A percentile compares a stretch with the other conserved stretches of the same genome.
These are phyloP conservation scores for Salvelinus namaycush DNA, from an alignment of 2,113 vertebrate genomes.

Conservation along the genomic window DNA sequence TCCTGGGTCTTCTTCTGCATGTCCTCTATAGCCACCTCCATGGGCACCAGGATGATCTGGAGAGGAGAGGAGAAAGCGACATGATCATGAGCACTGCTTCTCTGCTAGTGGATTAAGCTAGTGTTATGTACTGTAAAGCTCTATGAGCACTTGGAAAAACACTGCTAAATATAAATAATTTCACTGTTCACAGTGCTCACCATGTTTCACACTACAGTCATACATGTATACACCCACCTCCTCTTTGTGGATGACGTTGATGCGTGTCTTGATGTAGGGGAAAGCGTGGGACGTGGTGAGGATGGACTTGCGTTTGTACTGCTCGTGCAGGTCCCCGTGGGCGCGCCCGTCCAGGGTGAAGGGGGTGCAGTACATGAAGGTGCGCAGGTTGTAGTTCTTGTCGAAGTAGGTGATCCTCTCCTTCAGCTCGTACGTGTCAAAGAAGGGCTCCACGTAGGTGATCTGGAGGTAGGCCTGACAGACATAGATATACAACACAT, in stretches of 20 bases:
- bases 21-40: constrained; percentile 92
- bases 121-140: too few species aligned
- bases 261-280: constrained; percentile 90
- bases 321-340: constrained; percentile 85
- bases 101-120: too few species aligned
- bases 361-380: constrained; percentile 91
- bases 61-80: constrained; percentile 3
- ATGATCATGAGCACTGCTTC: not conserved
- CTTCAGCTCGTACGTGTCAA: constrained; percentile 91
- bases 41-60: constrained; percentile 87
- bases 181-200: not conserved
- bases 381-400: constrained; percentile 90
- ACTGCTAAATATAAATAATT: not conserved
- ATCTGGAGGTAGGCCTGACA: constrained; percentile 81
- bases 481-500: not conserved
- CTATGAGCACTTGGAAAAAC: too few species aligned
- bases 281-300: constrained; percentile 89
- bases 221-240: constrained; percentile 71
- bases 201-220: not conserved
- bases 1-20: constrained; percentile 95
- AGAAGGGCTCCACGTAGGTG: constrained; percentile 89
- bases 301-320: constrained; percentile 90
- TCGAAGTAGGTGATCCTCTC: constrained; percentile 92
- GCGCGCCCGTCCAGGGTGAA: constrained; percentile 89
- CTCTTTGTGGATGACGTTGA: constrained; percentile 87